A percentile compares a stretch with the other conserved stretches of the same genome.
Conservation (phyloP, 2,888 invertebrate species). For the Apodemia duryi region DNA sequence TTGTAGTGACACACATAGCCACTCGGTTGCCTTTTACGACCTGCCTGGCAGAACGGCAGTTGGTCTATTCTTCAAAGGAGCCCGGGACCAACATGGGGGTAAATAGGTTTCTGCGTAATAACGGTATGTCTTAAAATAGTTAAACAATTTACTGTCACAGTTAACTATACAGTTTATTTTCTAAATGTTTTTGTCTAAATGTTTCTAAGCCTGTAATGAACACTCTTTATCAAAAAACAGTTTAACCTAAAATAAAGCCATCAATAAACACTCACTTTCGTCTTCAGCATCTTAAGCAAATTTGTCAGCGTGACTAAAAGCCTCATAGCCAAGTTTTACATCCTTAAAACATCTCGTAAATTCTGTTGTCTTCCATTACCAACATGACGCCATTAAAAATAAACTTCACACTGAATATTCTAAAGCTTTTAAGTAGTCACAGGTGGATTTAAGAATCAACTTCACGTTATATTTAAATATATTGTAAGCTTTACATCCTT, state of each 20-base stretch:
- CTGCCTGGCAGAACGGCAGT: no score
- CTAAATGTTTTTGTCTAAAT: no score
- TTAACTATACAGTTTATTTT: no score
- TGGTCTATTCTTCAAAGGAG: no score
- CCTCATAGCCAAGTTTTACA: slow-evolving; percentile 63
- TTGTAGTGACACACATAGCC: no score
- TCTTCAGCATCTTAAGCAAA: slow-evolving; percentile 42
- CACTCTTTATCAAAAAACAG: slow-evolving; percentile 21
- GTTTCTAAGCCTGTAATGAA: neutral
- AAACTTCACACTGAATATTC: slow-evolving; percentile 63
- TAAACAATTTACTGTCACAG: no score
- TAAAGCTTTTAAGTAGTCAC: slow-evolving; percentile 69
- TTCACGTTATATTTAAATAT: slow-evolving; percentile 38
- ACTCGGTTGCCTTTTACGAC: no score
- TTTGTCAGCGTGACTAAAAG: slow-evolving; percentile 51
- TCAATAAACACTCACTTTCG: slow-evolving; percentile 33
- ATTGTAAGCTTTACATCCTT: neutral
- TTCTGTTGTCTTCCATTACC: slow-evolving; percentile 70
- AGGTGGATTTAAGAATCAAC: slow-evolving; percentile 68
- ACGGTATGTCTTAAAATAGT: no score
- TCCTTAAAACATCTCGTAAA: slow-evolving; percentile 68
- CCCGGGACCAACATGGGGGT: no score
- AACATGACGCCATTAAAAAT: slow-evolving; percentile 71
- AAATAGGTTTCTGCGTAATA: no score
- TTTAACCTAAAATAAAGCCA: slow-evolving; percentile 34